Evolutionary conservation across 2,113 vertebrate genomes (phyloP).

Genomic region (Pterocles orientalis): DNA sequence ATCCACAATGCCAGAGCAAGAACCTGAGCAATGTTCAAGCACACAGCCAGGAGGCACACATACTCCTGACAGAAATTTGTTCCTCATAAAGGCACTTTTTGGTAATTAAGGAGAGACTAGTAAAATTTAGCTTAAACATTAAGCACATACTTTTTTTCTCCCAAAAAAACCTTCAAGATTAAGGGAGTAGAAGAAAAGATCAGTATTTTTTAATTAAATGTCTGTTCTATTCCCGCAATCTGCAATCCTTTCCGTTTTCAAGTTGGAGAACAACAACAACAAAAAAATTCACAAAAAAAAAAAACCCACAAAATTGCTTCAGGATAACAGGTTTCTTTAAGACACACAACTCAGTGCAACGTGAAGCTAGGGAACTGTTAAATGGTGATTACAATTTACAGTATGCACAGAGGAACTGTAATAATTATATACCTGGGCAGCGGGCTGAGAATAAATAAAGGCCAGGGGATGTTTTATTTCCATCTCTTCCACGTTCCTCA

Average conservation of each 20-base stretch:
- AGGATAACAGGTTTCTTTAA: not conserved
- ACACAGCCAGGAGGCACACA: not conserved
- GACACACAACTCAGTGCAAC: not conserved
- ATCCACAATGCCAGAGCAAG: not conserved
- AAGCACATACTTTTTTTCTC: not conserved
- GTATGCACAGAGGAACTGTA: not conserved
- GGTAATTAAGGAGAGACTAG: not conserved
- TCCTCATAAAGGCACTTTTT: not conserved
- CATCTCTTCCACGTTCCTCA: not conserved
- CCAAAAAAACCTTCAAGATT: not conserved
- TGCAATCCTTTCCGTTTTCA: not conserved
- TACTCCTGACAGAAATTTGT: not conserved
- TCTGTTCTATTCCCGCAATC: not conserved
- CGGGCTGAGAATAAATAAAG: constrained; percentile 30
- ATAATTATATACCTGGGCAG: constrained; percentile 47
- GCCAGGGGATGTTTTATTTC: constrained; percentile 22
- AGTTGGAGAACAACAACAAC: not conserved
- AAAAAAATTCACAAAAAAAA: not conserved
- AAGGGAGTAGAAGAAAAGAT: not conserved
- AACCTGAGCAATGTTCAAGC: not conserved
- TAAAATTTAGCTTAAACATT: not conserved
- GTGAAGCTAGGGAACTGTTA: not conserved
- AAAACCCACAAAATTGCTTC: not conserved
- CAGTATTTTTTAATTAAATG: not conserved
- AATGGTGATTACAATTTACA: constrained; percentile 6